phyloP scores from a whole-genome alignment of 2,113 vertebrate genomes.

The Cyanistes caeruleus region DNA sequence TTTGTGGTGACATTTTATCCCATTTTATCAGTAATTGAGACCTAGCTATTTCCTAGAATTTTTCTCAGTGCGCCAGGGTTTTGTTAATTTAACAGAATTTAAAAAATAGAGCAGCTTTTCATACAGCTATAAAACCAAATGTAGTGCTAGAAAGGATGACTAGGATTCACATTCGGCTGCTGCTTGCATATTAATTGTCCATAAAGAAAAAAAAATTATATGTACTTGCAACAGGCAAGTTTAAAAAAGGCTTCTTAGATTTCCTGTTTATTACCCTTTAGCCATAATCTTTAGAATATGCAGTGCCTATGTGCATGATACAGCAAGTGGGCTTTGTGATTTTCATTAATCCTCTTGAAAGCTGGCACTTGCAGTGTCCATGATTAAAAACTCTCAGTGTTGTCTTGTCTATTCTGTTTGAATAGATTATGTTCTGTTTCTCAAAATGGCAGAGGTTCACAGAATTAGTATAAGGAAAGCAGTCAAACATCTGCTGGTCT shows the following conservation, averaged over 20 bases:
- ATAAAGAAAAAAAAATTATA: neutral
- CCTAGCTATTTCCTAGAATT: neutral
- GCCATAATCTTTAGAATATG: neutral
- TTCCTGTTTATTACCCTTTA: neutral
- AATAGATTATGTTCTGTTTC: neutral
- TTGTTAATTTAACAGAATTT: neutral
- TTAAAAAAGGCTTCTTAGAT: neutral
- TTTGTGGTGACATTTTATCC: neutral
- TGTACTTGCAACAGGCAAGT: neutral
- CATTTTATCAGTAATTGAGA: neutral
- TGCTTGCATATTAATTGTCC: neutral
- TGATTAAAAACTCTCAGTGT: neutral
- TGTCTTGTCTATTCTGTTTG: neutral
- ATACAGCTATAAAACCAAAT: neutral
- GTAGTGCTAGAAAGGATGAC: neutral
- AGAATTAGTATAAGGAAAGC: neutral
- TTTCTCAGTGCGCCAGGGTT: neutral
- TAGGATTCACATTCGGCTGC: neutral
- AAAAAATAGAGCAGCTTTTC: neutral
- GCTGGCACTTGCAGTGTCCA: neutral
- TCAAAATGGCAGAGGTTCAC: neutral
- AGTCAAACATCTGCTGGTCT: neutral
- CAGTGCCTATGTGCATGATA: neutral
- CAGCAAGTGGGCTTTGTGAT: neutral
- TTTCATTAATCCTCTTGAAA: neutral